Evolutionary conservation across 2,888 invertebrate genomes (phyloP).

Genomic region (Acanthosepion pharaonis): DNA sequence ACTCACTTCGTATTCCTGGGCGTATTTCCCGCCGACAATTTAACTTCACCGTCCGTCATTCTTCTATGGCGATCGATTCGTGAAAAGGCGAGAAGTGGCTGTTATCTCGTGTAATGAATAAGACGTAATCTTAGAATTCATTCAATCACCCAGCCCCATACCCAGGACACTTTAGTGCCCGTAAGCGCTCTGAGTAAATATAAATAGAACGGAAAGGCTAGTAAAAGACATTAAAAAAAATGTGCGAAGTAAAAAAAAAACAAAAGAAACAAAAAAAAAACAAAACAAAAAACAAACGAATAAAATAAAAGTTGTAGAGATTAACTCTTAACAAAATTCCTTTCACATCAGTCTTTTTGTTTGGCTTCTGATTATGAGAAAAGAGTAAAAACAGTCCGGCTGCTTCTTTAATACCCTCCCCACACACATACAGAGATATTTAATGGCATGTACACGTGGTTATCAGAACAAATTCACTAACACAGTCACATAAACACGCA

Average conservation of each 20-base stretch:
- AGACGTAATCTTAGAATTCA: constrained; percentile 9
- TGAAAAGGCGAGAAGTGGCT: constrained; percentile 18
- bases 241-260: neutral
- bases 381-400: neutral
- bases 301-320: neutral
- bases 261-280: neutral
- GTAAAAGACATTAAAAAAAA: neutral
- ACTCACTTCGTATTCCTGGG: constrained; percentile 33
- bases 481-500: neutral
- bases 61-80: neutral
- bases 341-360: constrained; percentile 20
- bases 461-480: too few relatives aligned
- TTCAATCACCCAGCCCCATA: neutral
- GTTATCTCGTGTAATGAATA: constrained; percentile 33
- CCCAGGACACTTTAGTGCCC: constrained; percentile 22
- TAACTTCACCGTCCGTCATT: neutral
- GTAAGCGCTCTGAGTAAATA: constrained; percentile 13
- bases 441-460: too few relatives aligned
- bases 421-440: too few relatives aligned
- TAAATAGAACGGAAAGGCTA: neutral
- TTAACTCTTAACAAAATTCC: constrained; percentile 20
- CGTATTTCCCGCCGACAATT: constrained; percentile 33
- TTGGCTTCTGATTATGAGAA: constrained; percentile 21
- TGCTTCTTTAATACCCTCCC: too few relatives aligned
- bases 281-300: neutral